Base-by-base conservation (phyloP, 1,140 invertebrate genomes). In the Dermatophagoides farinae region DNA sequence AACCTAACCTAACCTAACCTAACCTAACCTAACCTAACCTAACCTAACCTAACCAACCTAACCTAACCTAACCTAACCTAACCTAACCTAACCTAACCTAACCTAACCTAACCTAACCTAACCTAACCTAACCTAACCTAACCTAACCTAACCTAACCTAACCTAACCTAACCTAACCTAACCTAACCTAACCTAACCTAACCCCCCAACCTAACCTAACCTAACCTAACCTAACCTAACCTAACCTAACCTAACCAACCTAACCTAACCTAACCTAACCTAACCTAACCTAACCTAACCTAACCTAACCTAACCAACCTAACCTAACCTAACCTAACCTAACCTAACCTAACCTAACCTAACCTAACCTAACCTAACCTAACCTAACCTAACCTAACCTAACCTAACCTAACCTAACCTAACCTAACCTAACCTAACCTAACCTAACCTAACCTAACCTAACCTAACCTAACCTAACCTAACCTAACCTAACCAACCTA, bases 1-100 rank as follows among this genome's bases (percentile, higher is more conserved):
- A n/a, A n/a, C n/a, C n/a, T n/a, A n/a, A n/a, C n/a, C n/a, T n/a
- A n/a, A n/a, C n/a, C n/a, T n/a, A n/a, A n/a, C n/a, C n/a, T n/a
- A n/a, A n/a, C n/a, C n/a, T n/a, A n/a, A n/a, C n/a, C n/a, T n/a
- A n/a, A n/a, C n/a, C n/a, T n/a, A n/a, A n/a, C n/a, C n/a, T n/a
- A n/a, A n/a, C n/a, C n/a, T n/a, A n/a, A n/a, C n/a, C n/a, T n/a
- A n/a, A n/a, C n/a, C n/a, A n/a, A n/a, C n/a, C 65, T 65, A 68
- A 69, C 66, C 66, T 64, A 69, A 68, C 68, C 64, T 64, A 69
- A 69, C 68, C 66, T 64, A 69, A 69, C 65, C 61, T 65, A 67
- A 64, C 65, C 60, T 51, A 57, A 61, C 51, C 51, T 66, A 64
- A 61, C 52, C 37, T 58, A 61, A 57, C 60, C 31, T 57, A 61